phyloP scores from a whole-genome alignment of 2,888 invertebrate species.

The Plebejus anna region DNA sequence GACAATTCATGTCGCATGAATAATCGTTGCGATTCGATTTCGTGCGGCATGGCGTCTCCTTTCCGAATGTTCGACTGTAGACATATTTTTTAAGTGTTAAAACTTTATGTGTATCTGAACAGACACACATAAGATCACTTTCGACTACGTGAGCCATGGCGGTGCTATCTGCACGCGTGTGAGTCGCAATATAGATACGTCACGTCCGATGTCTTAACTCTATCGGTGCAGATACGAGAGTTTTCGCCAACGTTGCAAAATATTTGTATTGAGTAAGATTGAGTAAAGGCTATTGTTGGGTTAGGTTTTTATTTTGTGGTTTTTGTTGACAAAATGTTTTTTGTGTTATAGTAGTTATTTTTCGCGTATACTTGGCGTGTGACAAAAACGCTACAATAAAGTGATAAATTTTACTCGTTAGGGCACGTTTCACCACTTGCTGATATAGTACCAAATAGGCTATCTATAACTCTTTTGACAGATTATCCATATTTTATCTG shows the following conservation, averaged over 20 bases:
- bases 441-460: no score
- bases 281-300: background rate
- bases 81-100: background rate
- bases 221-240: constrained; percentile 4
- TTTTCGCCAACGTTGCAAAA: constrained; percentile 20
- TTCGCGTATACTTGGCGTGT: no score
- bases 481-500: no score
- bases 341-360: background rate
- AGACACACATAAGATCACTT: constrained; percentile 12
- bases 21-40: no score
- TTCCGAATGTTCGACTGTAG: no score
- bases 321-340: background rate
- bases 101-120: background rate
- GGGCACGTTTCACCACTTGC: no score
- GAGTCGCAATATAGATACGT: background rate
- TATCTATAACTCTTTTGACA: no score
- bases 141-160: constrained; percentile 17
- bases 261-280: background rate
- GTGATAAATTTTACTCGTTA: no score
- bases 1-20: no score
- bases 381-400: no score
- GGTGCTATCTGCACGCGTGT: background rate
- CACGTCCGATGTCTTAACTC: constrained; percentile 24
- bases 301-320: background rate
- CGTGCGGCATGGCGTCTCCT: no score